Base-by-base conservation (phyloP, 2,888 invertebrate species). In the Cryptophagus acutangulus region DNA sequence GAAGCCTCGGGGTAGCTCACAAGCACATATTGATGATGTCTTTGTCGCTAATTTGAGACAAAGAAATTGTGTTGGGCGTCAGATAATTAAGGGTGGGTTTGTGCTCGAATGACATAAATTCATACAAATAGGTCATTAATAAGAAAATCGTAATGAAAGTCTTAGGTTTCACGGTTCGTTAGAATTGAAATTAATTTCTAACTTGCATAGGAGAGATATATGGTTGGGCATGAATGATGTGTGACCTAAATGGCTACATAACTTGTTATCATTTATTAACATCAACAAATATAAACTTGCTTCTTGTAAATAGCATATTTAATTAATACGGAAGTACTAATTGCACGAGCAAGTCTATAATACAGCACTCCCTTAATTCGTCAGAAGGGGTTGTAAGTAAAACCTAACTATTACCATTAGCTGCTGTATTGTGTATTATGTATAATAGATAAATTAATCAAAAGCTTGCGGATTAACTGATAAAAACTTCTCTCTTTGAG, bases 291-390 rank as follows among this genome's bases (percentile, higher is more conserved):
- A 54, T 41, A 54, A 47, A 44, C 33, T 33, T 45, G 48, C 46
- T 45, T 51, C 46, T 51, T 46, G 48, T 49, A 50, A 17, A 53
- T 43, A 46, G 38, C 49, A 51, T 48, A 46, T 53, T 47, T 54
- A 55, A 54, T 57, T 57, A 55, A 48, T 46, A 47, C 51, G 54
- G 52, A 54, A 54, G 49, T 46, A 49, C 46, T 55, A 56, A 56
- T 56, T 54, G 53, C 43, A 20, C 41, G 36, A 31, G n/a, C n/a
- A n/a, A n/a, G n/a, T n/a, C n/a, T n/a, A n/a, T n/a, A n/a, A n/a
- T n/a, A n/a, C n/a, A 36, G 34, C 45, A 48, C 47, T 40, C 47
- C 45, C 47, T 42, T 29, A 26, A 26, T n/a, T 18, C 37, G 38
- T 29, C 40, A 41, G 29, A 48, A 45, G 45, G 54, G 49, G 51